phyloP scores from a whole-genome alignment of 2,888 invertebrate genomes.

The Trachelus tabidus region DNA sequence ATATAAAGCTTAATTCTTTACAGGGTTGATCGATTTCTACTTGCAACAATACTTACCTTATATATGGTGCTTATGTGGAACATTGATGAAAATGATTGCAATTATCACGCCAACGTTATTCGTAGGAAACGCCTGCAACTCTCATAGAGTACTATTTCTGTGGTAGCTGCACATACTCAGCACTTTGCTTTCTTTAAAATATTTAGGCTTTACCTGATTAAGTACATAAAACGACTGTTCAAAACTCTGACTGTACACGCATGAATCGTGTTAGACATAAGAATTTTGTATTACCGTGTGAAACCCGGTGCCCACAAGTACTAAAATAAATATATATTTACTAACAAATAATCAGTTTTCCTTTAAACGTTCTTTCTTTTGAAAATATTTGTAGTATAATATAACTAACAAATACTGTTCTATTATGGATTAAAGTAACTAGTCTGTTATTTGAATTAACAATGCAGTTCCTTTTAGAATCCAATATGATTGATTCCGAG shows the following conservation, averaged over 20 bases:
- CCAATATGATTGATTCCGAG: constrained; percentile 80
- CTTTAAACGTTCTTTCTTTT: background rate
- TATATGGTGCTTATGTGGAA: constrained; percentile 75
- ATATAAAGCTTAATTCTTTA: constrained; percentile 37
- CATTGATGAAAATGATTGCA: constrained; percentile 70
- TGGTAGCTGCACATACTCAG: background rate
- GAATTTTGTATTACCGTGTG: constrained; percentile 1
- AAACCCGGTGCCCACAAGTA: background rate
- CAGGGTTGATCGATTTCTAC: constrained; percentile 70
- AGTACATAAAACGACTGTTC: background rate
- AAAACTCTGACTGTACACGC: background rate
- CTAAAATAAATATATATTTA: constrained; percentile 3
- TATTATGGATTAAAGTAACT: constrained; percentile 20
- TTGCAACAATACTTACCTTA: constrained; percentile 68
- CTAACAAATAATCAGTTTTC: background rate
- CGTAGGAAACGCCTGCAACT: constrained; percentile 68
- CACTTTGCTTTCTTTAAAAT: background rate
- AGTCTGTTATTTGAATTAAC: constrained; percentile 84
- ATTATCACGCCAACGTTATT: constrained; percentile 69
- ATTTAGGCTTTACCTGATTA: background rate
- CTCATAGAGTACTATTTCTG: constrained; percentile 14
- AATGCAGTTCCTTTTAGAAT: constrained; percentile 89
- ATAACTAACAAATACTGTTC: background rate
- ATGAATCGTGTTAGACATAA: constrained; percentile 1
- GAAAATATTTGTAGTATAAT: background rate